Evolutionary conservation across 2,888 invertebrate genomes (phyloP), one percentile per base, ranked within the genome.

Genomic region (Meta bourneti): DNA sequence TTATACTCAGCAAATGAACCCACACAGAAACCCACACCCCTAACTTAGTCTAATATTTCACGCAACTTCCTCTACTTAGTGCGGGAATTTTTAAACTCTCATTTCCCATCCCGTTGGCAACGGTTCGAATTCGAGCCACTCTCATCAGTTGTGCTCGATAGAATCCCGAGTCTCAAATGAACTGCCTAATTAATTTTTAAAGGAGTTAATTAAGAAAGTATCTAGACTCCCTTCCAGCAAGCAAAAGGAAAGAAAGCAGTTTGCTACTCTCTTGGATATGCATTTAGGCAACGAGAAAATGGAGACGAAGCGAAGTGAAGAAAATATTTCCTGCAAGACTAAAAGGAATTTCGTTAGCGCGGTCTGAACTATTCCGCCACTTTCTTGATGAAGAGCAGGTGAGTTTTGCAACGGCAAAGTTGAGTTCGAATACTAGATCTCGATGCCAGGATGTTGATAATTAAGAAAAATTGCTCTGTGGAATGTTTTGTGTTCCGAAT

Each of bases 111-210:
- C 61, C 61, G 61, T 16, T 9, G 61, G 61, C 61, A 61, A 61
- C 61, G 16, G 61, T 61, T 61, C 16, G 61, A 61, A 16, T 61
- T 61, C 8, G 11, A 16, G 61, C 61, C 61, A 11, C 16, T 16
- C 11, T 61, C 16, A 16, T 11, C 61, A 16, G 61, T 16, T 16
- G 61, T 11, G 13, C 16, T 9, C 61, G 34, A 34, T 34, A 34
- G 34, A 34, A 34, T 16, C 61, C 9, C 61, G 11, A 5, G 61
- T 61, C 61, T 61, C 61, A 61, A 61, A 61, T 61, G 61, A 61
- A 61, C 61, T 61, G 61, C 61, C 61, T 61, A 61, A 61, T 61
- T 61, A 61, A 61, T 61, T 61, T 61, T 61, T 61, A 61, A 61
- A 61, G 61, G 61, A 61, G 13, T 61, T 61, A 61, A 61, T 61